These are phyloP conservation scores for Heterodera schachtii DNA, from an alignment of 1,140 invertebrate species.

Conservation along the genomic window DNA sequence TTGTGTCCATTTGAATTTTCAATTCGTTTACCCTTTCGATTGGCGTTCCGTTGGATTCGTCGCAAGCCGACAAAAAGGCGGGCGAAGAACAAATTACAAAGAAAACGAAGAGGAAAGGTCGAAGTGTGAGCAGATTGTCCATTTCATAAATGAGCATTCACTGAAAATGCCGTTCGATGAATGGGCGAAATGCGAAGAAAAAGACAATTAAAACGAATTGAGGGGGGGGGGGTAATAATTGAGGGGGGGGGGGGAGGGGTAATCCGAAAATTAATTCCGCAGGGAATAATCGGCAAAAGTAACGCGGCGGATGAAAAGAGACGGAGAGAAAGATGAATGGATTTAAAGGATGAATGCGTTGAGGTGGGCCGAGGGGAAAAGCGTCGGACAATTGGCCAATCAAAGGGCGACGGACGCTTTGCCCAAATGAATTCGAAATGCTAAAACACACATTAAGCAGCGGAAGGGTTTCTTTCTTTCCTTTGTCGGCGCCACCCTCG, in stretches of 20 bases:
- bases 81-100: background rate
- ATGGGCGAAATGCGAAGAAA: background rate
- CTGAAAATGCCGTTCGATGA: background rate
- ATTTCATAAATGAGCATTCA: background rate
- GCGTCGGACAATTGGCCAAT: background rate
- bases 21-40: background rate
- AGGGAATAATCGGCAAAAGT: background rate
- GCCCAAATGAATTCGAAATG: too few relatives aligned
- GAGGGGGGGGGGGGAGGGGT: background rate
- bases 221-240: too few relatives aligned
- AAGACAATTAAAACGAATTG: background rate
- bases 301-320: background rate
- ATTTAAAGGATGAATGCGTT: background rate
- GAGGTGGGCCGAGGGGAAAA: background rate
- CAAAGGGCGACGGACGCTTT: background rate
- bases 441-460: too few relatives aligned
- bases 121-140: background rate
- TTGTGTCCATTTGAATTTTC: background rate
- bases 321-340: too few relatives aligned
- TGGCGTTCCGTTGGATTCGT: background rate
- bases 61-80: background rate
- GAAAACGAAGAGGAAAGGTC: background rate
- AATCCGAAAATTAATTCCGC: constrained; percentile 1
- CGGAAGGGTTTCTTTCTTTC: too few relatives aligned
- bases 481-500: too few relatives aligned